A percentile compares a stretch with the other conserved stretches of the same genome.
phyloP scores from a whole-genome alignment of 2,113 vertebrate genomes.

The Sula dactylatra region DNA sequence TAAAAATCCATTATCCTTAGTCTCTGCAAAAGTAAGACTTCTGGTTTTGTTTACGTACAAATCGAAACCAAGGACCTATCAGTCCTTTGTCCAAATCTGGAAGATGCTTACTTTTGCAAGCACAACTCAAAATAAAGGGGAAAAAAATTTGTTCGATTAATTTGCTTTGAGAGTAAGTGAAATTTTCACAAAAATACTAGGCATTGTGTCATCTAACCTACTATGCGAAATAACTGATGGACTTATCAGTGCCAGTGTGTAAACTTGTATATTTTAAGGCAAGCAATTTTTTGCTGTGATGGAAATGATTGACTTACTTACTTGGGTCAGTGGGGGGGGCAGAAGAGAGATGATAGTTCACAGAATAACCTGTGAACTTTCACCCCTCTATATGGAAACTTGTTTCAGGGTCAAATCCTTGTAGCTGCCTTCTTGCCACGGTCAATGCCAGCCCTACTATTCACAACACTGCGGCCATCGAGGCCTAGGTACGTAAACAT shows the following conservation, averaged over 20 bases:
- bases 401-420: conserved; percentile 96
- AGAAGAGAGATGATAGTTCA: conserved; percentile 91
- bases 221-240: conserved; percentile 5
- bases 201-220: conserved; percentile 17
- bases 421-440: conserved; percentile 94
- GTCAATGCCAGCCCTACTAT: conserved; percentile 91
- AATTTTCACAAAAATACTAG: conserved; percentile 9
- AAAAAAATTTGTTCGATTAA: not conserved
- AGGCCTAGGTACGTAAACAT: conserved; percentile 92
- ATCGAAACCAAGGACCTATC: not conserved
- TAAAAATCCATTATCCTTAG: not conserved
- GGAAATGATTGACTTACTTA: conserved; percentile 74
- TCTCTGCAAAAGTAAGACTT: not conserved
- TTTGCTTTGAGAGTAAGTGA: not conserved
- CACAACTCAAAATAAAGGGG: not conserved
- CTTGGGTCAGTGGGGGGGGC: conserved; percentile 81
- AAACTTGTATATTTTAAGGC: conserved; percentile 55
- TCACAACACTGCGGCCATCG: conserved; percentile 89
- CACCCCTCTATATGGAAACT: conserved; percentile 95
- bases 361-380: conserved; percentile 95
- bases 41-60: not conserved
- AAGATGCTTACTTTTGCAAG: not conserved
- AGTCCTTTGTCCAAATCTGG: not conserved
- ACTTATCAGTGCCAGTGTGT: conserved; percentile 57
- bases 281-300: conserved; percentile 74